Conservation (phyloP, 2,888 invertebrate species). For the Phengaris alcon region DNA sequence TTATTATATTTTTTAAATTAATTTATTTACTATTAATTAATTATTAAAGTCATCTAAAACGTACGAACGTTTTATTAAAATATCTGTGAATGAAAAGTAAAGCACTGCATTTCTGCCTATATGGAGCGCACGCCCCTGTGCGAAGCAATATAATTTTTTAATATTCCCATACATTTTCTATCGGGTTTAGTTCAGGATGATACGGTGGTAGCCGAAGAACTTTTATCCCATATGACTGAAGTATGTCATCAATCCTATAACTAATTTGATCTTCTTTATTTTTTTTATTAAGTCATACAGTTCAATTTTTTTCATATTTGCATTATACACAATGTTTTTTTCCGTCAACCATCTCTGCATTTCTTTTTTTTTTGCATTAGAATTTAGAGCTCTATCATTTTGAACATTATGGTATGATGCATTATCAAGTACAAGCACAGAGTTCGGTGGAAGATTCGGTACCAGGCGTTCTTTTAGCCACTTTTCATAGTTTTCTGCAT, state of each 20-base stretch:
- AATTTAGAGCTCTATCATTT: slow-evolving; percentile 30
- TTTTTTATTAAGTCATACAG: slow-evolving; percentile 31
- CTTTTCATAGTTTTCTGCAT: slow-evolving; percentile 35
- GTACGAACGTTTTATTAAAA: no score
- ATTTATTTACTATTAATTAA: no score
- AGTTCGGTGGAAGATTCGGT: slow-evolving; percentile 27
- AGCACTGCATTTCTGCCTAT: no score
- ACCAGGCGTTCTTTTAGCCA: slow-evolving; percentile 32
- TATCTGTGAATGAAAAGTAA: no score
- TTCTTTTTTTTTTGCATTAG: slow-evolving; percentile 30
- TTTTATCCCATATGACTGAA: slow-evolving; percentile 6
- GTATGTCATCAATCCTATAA: slow-evolving; percentile 17
- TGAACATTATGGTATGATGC: slow-evolving; percentile 25
- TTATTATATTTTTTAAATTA: no score
- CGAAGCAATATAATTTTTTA: no score
- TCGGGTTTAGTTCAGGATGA: slow-evolving; percentile 1
- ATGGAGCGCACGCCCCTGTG: no score
- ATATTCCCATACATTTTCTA: slow-evolving; percentile 27
- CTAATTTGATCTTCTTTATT: background rate
- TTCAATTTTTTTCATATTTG: slow-evolving; percentile 27
- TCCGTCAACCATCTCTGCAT: slow-evolving; percentile 32
- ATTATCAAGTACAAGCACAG: background rate
- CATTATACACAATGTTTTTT: slow-evolving; percentile 28
- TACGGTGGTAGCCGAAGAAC: background rate
- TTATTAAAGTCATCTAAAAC: no score